A percentile compares a stretch with the other conserved stretches of the same genome.
These are phyloP conservation scores for Echinometra lucunter DNA, from an alignment of 53 echinoderm and acorn worm genomes.

Conservation along the genomic window DNA sequence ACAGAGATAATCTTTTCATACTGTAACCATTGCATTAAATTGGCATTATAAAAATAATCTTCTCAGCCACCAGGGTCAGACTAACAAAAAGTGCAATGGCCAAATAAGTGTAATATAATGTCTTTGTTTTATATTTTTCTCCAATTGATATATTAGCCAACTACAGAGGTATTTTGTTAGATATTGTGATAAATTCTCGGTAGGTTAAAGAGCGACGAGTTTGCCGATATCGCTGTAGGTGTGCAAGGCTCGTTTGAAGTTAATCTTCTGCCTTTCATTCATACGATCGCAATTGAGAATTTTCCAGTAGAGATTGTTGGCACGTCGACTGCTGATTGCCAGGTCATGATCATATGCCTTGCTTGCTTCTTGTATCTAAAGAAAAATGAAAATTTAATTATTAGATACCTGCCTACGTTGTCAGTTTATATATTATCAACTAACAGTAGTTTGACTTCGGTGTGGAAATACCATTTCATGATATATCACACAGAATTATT, in stretches of 20 bases:
- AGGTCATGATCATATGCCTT: slow-evolving; percentile 55
- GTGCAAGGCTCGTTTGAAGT: slow-evolving; percentile 84
- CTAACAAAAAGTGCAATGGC: background rate
- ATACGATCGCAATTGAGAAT: slow-evolving; percentile 79
- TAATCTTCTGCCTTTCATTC: slow-evolving; percentile 76
- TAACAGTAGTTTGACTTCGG: background rate
- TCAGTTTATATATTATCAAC: background rate
- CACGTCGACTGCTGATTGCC: slow-evolving; percentile 44
- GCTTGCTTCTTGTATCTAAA: slow-evolving; percentile 62
- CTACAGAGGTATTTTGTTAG: background rate
- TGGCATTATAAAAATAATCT: background rate
- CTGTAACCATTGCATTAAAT: background rate
- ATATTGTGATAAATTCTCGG: too few relatives aligned
- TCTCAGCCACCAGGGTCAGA: background rate
- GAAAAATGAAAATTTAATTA: background rate
- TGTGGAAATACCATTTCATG: background rate
- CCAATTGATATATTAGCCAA: background rate
- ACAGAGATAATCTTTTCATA: background rate
- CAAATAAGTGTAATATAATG: background rate
- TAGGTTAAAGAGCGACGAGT: slow-evolving; percentile 1
- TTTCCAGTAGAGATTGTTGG: slow-evolving; percentile 83
- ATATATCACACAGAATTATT: too few relatives aligned
- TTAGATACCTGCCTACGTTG: background rate
- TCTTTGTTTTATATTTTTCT: background rate
- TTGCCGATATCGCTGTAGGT: slow-evolving; percentile 83